phyloP scores from a whole-genome alignment of 2,797 vertebrate species.

The Acrossocheilus wenchowensis region DNA sequence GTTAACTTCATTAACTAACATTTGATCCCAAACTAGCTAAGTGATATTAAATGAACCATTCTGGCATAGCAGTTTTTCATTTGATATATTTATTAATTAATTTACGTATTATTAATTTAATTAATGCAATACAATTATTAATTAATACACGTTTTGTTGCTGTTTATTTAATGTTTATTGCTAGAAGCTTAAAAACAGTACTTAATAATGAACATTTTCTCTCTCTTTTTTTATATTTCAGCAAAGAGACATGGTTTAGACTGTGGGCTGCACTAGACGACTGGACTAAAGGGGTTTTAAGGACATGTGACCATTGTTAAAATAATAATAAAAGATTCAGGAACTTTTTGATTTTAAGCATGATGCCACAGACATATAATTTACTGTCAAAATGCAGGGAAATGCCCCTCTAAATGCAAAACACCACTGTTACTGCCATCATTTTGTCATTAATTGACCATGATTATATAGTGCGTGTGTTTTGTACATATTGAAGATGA shows the following conservation, averaged over 20 bases:
- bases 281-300: background rate
- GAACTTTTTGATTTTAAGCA: background rate
- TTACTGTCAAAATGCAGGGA: background rate
- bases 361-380: background rate
- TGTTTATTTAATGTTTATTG: background rate
- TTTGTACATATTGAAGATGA: background rate
- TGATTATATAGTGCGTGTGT: background rate
- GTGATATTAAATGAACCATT: background rate
- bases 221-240: background rate
- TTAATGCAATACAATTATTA: background rate
- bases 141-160: background rate
- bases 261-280: background rate
- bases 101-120: background rate
- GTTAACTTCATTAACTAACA: background rate
- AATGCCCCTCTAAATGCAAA: constrained; percentile 4
- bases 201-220: background rate
- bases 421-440: background rate
- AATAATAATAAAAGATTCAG: background rate
- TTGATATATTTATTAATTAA: background rate
- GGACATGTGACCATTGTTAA: background rate
- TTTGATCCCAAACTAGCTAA: background rate
- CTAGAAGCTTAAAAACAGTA: background rate
- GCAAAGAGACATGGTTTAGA: background rate
- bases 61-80: background rate
- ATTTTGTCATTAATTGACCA: background rate